phyloP scores from a whole-genome alignment of 2,113 vertebrate species.

The Takifugu bimaculatus region DNA sequence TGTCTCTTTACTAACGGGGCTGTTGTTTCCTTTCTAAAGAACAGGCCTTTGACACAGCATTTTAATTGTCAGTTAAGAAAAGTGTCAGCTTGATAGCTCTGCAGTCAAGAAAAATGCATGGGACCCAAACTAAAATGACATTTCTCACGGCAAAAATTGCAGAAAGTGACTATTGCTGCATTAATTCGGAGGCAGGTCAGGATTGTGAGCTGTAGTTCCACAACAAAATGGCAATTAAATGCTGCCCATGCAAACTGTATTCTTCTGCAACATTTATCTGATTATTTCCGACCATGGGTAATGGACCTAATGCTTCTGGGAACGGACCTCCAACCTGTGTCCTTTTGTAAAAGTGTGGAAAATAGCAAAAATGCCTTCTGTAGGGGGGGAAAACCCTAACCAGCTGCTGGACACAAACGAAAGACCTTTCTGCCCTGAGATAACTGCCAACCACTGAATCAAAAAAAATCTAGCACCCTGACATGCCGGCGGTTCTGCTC shows the following conservation, averaged over 20 bases:
- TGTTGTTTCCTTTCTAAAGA: conserved; percentile 1
- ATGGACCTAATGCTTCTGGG: too few species aligned
- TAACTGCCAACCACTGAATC: not conserved
- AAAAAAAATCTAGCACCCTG: not conserved
- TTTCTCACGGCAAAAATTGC: not conserved
- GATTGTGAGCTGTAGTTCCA: too few species aligned
- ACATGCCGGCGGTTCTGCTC: not conserved
- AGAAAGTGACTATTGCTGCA: not conserved
- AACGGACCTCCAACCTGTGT: too few species aligned
- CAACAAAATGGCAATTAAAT: too few species aligned
- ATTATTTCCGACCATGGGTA: too few species aligned
- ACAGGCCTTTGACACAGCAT: not conserved
- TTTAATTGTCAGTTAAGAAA: not conserved
- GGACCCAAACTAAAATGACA: not conserved
- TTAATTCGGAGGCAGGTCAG: too few species aligned
- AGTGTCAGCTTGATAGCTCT: not conserved
- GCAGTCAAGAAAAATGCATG: not conserved
- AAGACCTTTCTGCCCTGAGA: not conserved
- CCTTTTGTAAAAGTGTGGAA: too few species aligned
- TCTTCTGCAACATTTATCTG: too few species aligned
- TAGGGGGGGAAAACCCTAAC: not conserved
- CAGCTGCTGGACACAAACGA: too few species aligned
- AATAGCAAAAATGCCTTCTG: not conserved
- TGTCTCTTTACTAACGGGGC: not conserved
- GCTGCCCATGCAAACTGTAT: too few species aligned